Conservation (phyloP, 2,113 vertebrate genomes). For the Zosterops pallidus region DNA sequence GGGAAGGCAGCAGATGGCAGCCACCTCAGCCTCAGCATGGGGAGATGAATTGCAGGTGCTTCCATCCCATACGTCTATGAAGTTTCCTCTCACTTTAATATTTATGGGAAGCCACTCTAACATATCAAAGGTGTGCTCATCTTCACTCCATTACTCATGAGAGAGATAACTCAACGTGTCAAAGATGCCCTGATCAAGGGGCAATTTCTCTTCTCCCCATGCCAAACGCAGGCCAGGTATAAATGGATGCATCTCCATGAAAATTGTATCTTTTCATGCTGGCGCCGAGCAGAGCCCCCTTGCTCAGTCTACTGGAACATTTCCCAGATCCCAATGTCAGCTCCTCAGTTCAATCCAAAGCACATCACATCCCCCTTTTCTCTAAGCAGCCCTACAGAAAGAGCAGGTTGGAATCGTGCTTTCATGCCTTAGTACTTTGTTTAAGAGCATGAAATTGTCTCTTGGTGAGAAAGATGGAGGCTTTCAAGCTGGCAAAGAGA, state of each 20-base stretch:
- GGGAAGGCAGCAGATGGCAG: constrained; percentile 3
- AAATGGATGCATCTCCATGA: constrained; percentile 55
- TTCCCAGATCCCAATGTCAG: constrained; percentile 41
- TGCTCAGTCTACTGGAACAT: constrained; percentile 32
- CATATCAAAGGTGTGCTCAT: constrained; percentile 53
- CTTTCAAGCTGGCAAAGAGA: constrained; percentile 26
- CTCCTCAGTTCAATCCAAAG: constrained; percentile 9
- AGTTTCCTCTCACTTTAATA: constrained; percentile 57
- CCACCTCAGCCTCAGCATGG: not conserved
- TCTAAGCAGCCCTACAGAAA: constrained; percentile 27
- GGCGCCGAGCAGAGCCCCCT: not conserved
- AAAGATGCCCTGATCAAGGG: constrained; percentile 50
- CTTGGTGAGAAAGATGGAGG: constrained; percentile 7
- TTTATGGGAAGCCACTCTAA: constrained; percentile 54
- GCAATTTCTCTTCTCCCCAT: constrained; percentile 42
- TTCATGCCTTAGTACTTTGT: constrained; percentile 56
- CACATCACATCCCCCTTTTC: constrained; percentile 14
- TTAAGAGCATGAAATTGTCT: constrained; percentile 62
- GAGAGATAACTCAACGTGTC: constrained; percentile 46
- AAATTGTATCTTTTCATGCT: constrained; percentile 3
- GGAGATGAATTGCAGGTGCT: constrained; percentile 51
- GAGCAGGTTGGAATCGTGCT: constrained; percentile 13
- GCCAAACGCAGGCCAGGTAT: constrained; percentile 38
- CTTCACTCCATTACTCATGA: constrained; percentile 48
- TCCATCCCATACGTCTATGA: not conserved